Evolutionary conservation across 2,113 vertebrate species (phyloP), one percentile per base, ranked within the genome.

Genomic region (Mormyrus iriodes): DNA sequence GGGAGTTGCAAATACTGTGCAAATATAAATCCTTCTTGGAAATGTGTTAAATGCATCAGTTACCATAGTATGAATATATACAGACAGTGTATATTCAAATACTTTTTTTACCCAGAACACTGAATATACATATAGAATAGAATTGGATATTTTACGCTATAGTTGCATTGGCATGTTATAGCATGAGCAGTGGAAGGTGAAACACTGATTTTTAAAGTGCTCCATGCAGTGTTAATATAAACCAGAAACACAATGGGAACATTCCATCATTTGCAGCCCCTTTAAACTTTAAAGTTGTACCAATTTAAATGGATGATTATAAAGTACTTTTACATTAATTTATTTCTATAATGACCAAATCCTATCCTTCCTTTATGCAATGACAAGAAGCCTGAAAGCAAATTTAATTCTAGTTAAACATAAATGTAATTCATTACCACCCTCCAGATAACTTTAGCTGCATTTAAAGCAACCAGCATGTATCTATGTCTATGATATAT

Each of bases 141-240:
- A 19, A 13, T 3, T 12, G 24, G 46, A 35, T 49, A 24, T 3
- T 76, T 73, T 79, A 79, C 69, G 53, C 39, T 27, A 35, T 53
- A 88, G 88, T 93, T 93, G 92, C 92, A 90, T 92, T 92, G 91
- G 90, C 91, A 94, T 92, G 58, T 86, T 69, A 21, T 76, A 61
- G 31, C 88, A 88, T 88, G 8, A 52, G 88, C 6, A 91, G 93
- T 88, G 92, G 93, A 93, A 90, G 92, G 91, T 93, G 89, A 92
- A 91, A 92, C 52, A 87, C 42, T 91, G 92, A 94, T 94, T 94
- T 93, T 93, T 95, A 95, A 95, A 95, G 95, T 94, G 95, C 95
- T 95, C 94, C 94, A 95, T 95, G 95, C 95, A 95, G 94, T 94
- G 94, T 93, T 92, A 92, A 94, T 93, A 88, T 90, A 93, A 94